A percentile compares a stretch with the other conserved stretches of the same genome.
These are phyloP conservation scores for Tychaedon coryphoeus DNA, from an alignment of 2,113 vertebrate genomes.

Conservation along the genomic window DNA sequence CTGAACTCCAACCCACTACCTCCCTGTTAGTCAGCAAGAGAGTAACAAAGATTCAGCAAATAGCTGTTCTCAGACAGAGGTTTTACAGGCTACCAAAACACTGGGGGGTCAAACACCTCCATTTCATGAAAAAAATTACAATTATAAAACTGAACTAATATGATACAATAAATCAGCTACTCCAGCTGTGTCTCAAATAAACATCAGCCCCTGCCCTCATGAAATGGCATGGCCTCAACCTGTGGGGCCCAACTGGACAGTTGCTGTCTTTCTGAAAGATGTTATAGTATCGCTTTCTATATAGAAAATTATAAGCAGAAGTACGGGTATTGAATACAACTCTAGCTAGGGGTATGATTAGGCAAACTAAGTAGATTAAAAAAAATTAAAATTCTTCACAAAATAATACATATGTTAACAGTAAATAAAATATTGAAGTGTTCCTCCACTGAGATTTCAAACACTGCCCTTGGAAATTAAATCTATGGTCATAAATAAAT, in stretches of 20 bases:
- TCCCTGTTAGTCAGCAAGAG: background rate
- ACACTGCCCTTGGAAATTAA: background rate
- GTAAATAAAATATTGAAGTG: background rate
- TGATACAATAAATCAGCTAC: background rate
- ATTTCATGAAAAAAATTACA: background rate
- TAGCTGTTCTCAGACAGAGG: background rate
- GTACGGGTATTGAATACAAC: background rate
- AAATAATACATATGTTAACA: background rate
- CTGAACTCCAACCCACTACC: background rate
- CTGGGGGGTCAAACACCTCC: background rate
- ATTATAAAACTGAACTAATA: background rate
- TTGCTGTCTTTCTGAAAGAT: background rate
- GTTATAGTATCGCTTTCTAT: background rate
- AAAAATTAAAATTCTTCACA: background rate
- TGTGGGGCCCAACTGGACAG: background rate
- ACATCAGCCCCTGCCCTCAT: background rate
- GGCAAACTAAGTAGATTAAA: background rate
- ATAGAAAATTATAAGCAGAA: background rate
- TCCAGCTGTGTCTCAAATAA: background rate
- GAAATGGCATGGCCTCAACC: background rate
- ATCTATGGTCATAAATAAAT: background rate
- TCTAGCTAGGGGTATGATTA: background rate
- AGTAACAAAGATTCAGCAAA: background rate
- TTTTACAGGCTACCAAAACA: background rate
- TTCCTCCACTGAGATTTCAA: background rate